phyloP scores from a whole-genome alignment of 2,113 vertebrate genomes.

The Diadophis punctatus region DNA sequence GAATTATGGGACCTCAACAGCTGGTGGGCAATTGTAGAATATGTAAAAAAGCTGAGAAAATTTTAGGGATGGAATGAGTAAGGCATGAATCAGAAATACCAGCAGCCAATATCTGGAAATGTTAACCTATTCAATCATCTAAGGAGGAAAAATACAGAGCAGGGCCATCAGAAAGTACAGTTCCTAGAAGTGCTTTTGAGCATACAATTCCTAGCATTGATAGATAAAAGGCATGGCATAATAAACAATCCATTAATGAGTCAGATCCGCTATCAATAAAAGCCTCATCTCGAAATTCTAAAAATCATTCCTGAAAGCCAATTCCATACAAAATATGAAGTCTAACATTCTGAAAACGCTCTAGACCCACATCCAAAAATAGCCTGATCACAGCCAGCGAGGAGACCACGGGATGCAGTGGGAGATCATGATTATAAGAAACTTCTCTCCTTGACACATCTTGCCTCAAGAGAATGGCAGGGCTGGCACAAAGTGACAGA shows the following conservation, averaged over 20 bases:
- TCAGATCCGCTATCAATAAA: neutral
- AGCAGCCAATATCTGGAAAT: neutral
- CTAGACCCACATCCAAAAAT: neutral
- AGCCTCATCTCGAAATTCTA: neutral
- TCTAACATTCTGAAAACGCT: no score
- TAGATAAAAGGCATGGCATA: neutral
- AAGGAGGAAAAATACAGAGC: neutral
- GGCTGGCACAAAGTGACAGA: neutral
- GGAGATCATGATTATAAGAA: neutral
- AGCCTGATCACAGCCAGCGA: neutral
- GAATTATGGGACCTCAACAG: neutral
- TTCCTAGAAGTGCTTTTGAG: neutral
- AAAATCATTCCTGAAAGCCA: neutral
- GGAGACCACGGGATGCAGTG: neutral
- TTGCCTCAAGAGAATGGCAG: neutral
- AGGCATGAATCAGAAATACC: neutral
- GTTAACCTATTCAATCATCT: neutral
- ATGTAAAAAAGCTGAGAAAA: no score
- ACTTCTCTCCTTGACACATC: neutral
- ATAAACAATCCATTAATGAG: neutral
- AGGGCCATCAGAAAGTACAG: neutral
- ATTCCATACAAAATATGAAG: neutral
- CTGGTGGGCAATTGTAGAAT: neutral
- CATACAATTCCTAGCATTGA: neutral
- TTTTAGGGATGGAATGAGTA: neutral